phyloP scores from a whole-genome alignment of 2,888 invertebrate genomes.

The Xestoiulus laeticollis region DNA sequence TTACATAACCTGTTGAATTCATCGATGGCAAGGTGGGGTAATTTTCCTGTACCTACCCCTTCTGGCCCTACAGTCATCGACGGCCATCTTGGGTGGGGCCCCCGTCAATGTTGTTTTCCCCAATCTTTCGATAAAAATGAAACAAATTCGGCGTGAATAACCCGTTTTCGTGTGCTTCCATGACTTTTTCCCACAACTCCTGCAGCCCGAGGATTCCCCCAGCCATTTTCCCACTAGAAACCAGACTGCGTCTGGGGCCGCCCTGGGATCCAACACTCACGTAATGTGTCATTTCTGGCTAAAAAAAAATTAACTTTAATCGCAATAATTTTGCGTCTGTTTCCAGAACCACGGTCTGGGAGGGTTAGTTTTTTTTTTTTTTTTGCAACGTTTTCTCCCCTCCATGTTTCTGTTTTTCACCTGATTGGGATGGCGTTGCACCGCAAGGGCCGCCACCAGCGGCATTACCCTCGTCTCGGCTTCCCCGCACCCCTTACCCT shows the following conservation, averaged over 20 bases:
- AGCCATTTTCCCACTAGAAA: not conserved
- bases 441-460: not conserved
- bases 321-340: not conserved
- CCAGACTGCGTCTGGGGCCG: not conserved
- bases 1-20: too few species aligned
- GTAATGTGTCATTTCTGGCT: not conserved
- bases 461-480: conserved; percentile 21
- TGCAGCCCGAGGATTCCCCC: not conserved
- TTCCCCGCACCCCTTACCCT: not conserved
- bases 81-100: not conserved
- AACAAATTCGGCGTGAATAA: not conserved
- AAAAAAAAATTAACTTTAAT: not conserved
- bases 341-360: not conserved
- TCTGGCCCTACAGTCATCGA: not conserved
- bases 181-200: not conserved
- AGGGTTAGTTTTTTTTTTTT: not conserved
- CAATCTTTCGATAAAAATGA: not conserved
- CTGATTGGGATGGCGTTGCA: conserved; percentile 31
- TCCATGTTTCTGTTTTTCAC: not conserved
- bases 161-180: not conserved
- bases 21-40: too few species aligned
- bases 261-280: not conserved
- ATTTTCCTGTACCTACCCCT: not conserved
- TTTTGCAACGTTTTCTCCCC: not conserved
- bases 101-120: not conserved